These are phyloP conservation scores for Rambutsinella grinnellia DNA, from an alignment of 2,888 invertebrate species.

Conservation along the genomic window DNA sequence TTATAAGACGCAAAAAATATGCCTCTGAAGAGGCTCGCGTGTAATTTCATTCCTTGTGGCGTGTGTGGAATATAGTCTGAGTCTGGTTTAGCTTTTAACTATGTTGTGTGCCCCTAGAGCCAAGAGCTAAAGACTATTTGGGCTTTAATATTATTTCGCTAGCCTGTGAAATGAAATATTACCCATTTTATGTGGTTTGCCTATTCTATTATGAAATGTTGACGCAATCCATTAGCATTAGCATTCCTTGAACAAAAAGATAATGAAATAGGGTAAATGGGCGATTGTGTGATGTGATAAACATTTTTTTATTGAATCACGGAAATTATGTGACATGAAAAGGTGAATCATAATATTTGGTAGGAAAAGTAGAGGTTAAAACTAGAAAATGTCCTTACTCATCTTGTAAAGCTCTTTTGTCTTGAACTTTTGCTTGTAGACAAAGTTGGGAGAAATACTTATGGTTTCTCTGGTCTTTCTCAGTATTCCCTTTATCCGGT, in stretches of 20 bases:
- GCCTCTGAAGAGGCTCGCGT: conserved; percentile 16
- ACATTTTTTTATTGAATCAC: neutral
- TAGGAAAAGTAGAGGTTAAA: neutral
- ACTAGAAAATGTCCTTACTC: neutral
- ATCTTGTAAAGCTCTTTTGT: neutral
- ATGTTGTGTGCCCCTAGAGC: too few species aligned
- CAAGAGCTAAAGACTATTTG: too few species aligned
- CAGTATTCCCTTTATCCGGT: neutral
- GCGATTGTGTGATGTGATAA: neutral
- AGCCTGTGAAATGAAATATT: neutral
- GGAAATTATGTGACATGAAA: neutral
- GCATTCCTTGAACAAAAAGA: too few species aligned
- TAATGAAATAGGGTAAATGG: too few species aligned
- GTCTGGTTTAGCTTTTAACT: neutral
- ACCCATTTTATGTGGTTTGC: too few species aligned
- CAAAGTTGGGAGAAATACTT: neutral
- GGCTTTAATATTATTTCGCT: too few species aligned
- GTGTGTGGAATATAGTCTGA: neutral
- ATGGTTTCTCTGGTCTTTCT: neutral
- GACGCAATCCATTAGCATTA: too few species aligned
- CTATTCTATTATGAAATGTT: too few species aligned
- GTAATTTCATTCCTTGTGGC: neutral
- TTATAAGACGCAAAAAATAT: neutral
- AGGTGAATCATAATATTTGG: neutral
- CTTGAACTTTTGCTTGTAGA: too few species aligned